Base-by-base conservation (phyloP, 2,797 vertebrate genomes). In the Eptatretus atami region DNA sequence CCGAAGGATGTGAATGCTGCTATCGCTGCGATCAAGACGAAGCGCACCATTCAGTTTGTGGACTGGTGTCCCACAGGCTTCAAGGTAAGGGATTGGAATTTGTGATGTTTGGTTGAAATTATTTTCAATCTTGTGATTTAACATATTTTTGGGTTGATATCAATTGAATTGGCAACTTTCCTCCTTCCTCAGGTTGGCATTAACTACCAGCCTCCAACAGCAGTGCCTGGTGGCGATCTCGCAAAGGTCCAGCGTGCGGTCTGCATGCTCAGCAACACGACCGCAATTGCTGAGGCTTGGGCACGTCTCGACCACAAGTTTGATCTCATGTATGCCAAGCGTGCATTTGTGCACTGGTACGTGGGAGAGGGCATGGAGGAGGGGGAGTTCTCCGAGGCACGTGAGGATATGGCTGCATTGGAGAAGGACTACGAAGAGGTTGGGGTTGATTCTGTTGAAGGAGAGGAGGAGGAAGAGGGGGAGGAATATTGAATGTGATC, bases 281-380 rank as follows among this genome's bases (percentile, higher is more conserved):
- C 81, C 0, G 82, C 83, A 67, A 83, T 86, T 1, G 77, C 80
- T 0, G 81, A 86, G 73, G 82, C 82, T 14, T 86, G 83, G 84
- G 31, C 79, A 8, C 79, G 80, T 3, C 78, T 86, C 2, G 77
- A 84, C 75, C 81, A 86, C 76, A 87, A 86, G 73, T 88, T 85
- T 54, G 82, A 84, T 68, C 76, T 88, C 66, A 86, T 86, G 83
- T 84, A 82, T 5, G 81, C 83, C 52, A 86, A 86, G 66, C 76
- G 81, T 14, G 84, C 83, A 2, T 88, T 86, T 53, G 78, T 86
- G 65, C 82, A 85, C 74, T 86, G 81, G 81, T 84, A 82, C 15
- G 81, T 86, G 52, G 80, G 82, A 3, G 81, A 86, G 65, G 82
- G 81, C 61, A 85, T 88, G 82, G 82, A 86, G 71, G 81, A 84